A percentile compares a stretch with the other conserved stretches of the same genome.
Conservation (phyloP, 2,888 invertebrate species). For the Oxycera nigricornis region DNA sequence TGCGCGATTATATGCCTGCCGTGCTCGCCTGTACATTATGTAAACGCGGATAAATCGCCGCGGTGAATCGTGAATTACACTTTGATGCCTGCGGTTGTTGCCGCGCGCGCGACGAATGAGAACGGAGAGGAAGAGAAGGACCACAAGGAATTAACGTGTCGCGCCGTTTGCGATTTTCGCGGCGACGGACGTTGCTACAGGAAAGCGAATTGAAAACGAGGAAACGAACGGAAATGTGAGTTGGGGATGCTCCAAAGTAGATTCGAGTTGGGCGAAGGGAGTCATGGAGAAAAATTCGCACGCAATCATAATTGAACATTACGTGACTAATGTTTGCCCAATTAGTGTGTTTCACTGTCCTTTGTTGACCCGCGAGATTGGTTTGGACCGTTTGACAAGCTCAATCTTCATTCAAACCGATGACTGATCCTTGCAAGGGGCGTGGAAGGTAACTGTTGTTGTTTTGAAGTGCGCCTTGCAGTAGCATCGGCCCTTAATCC, state of each 20-base stretch:
- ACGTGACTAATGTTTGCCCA: not conserved
- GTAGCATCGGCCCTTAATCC: no score
- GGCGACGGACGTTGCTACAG: not conserved
- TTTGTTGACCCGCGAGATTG: not conserved
- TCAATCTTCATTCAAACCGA: no score
- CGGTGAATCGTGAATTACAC: not conserved
- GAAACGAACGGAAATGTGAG: slow-evolving; percentile 8
- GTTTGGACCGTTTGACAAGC: no score
- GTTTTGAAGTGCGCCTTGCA: no score
- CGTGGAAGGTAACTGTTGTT: no score
- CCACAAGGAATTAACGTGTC: not conserved
- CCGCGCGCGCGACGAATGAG: no score
- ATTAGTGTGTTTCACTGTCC: not conserved
- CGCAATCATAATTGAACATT: not conserved
- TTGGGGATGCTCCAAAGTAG: not conserved
- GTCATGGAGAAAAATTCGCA: not conserved
- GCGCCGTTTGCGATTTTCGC: not conserved
- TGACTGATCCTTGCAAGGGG: no score
- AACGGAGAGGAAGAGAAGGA: not conserved
- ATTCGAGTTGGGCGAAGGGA: not conserved
- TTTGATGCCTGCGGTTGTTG: not conserved
- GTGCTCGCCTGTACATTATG: not conserved
- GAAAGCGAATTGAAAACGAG: not conserved
- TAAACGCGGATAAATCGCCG: slow-evolving; percentile 1
- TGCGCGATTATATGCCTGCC: not conserved